Percentiles rank a stretch among this genome's conserved stretches.
phyloP scores from a whole-genome alignment of 2,797 vertebrate species.

The Erithacus rubecula region DNA sequence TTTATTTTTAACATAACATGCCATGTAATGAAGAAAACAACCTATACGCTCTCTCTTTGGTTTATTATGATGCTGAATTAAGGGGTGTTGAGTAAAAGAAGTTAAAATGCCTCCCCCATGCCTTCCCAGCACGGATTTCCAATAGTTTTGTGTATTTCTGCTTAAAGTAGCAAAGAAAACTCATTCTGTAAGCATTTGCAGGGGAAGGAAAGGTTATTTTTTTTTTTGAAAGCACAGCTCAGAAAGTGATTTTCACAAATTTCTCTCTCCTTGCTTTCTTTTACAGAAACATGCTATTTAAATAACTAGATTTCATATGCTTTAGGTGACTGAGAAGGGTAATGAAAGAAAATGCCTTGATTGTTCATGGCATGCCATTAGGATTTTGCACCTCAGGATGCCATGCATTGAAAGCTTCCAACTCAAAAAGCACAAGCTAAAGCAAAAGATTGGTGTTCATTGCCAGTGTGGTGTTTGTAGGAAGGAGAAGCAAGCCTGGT shows the following conservation, averaged over 20 bases:
- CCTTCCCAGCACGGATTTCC: background rate
- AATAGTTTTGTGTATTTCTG: constrained; percentile 6
- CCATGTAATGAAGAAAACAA: background rate
- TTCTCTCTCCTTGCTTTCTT: background rate
- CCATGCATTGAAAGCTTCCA: background rate
- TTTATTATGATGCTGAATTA: background rate
- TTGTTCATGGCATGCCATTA: background rate
- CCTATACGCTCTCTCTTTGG: background rate
- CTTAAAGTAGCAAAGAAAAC: background rate
- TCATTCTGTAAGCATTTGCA: background rate
- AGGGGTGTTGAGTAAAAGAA: background rate
- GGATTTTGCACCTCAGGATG: background rate
- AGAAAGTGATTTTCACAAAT: background rate
- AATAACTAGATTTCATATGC: background rate
- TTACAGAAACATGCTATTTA: background rate
- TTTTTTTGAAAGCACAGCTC: background rate
- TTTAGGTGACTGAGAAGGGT: background rate
- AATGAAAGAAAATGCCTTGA: background rate
- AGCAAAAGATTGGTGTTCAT: background rate
- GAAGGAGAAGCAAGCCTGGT: background rate
- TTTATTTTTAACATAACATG: constrained; percentile 27
- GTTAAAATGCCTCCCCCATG: background rate
- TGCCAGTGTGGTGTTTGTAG: background rate
- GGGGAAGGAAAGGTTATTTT: background rate
- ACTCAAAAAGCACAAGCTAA: background rate